Evolutionary conservation across 2,888 invertebrate species (phyloP), one percentile per base, ranked within the genome.

Genomic region (Rhogogaster chlorosoma): DNA sequence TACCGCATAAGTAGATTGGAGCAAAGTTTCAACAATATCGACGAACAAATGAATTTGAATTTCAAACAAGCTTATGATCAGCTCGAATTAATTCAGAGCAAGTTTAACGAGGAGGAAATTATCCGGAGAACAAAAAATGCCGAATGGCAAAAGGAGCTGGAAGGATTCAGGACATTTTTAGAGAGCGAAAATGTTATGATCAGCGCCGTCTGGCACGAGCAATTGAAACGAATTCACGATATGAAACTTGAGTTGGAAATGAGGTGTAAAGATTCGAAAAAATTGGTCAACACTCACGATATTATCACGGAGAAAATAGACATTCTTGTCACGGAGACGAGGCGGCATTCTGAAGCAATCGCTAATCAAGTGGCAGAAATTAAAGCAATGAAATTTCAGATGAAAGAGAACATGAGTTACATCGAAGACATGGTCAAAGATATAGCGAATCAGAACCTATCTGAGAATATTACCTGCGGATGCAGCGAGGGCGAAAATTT

Each of bases 181-280:
- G 88, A 92, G 0, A 91, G 93, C 71, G 94, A 94, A 86, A 94
- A 92, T 85, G 89, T 92, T 0, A 89, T 92, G 12, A 88, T 93
- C 38, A 91, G 91, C 1, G 92, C 92, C 1, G 88, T 94, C 49
- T 94, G 93, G 92, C 92, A 92, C 61, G 93, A 94, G 61, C 93
- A 94, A 49, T 90, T 92, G 32, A 88, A 90, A 64, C 87, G 91
- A 29, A 87, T 94, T 29, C 94, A 94, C 75, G 94, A 95, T 12
- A 88, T 95, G 4, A 95, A 95, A 88, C 93, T 95, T 29, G 94
- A 95, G 1, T 94, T 95, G 22, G 95, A 95, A 3, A 94, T 95
- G 88, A 94, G 94, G 0, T 93, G 95, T 26, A 95, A 91, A 80
- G 87, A 87, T 18, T 87, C 93, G 18, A 92, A 92, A n/a, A 94